Conservation (phyloP, 1,140 invertebrate species). For the Drosophila micromelanica region DNA sequence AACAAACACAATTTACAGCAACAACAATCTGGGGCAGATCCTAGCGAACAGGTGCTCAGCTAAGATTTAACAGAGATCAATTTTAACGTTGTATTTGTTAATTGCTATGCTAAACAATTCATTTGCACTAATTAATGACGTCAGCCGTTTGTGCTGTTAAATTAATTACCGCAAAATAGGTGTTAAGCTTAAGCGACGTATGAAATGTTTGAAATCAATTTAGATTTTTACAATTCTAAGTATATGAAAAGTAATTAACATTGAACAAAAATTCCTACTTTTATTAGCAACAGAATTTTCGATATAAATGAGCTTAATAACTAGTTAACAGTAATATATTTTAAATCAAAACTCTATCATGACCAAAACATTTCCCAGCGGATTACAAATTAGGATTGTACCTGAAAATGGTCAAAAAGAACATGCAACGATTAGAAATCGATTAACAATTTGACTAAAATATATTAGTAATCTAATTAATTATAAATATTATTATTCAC, state of each 20-base stretch:
- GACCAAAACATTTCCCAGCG: no score
- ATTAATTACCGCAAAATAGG: constrained; percentile 3
- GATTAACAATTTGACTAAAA: neutral
- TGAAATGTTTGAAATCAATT: no score
- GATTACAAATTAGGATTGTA: no score
- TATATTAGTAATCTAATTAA: no score
- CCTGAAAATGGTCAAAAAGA: neutral
- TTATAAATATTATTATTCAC: no score
- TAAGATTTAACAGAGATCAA: constrained; percentile 30
- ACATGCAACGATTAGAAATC: no score
- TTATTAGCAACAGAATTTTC: neutral
- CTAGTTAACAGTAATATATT: no score
- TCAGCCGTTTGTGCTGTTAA: constrained; percentile 11
- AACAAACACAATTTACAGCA: no score
- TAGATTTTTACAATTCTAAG: no score
- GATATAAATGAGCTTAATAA: neutral
- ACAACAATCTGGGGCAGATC: neutral
- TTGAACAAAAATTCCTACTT: neutral
- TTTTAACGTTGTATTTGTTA: constrained; percentile 12
- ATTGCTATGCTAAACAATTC: constrained; percentile 17
- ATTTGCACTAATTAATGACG: constrained; percentile 71
- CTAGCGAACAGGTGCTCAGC: constrained; percentile 58
- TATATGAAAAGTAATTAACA: neutral
- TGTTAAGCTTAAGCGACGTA: neutral
- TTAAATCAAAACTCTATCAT: no score